Percentiles rank a stretch among this genome's conserved stretches.
phyloP scores from a whole-genome alignment of 2,113 vertebrate species.

The Chaetodon auriga region DNA sequence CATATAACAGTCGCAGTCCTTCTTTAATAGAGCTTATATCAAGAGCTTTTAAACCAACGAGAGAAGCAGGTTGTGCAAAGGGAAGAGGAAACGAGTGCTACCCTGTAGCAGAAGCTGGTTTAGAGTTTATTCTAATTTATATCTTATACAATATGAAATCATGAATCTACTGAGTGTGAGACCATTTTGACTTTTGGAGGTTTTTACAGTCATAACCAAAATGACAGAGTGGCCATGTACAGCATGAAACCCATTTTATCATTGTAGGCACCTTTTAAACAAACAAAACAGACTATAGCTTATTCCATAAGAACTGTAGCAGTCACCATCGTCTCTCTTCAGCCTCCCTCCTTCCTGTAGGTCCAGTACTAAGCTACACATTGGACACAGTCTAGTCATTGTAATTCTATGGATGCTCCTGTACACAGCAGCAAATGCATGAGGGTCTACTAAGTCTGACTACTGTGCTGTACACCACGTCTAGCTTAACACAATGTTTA shows the following conservation, averaged over 20 bases:
- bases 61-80: slow-evolving; percentile 65
- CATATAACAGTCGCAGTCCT: slow-evolving; percentile 68
- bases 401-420: slow-evolving; percentile 30
- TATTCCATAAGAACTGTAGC: slow-evolving; percentile 52
- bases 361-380: slow-evolving; percentile 47
- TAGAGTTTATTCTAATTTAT: slow-evolving; percentile 18
- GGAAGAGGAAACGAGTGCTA: slow-evolving; percentile 42
- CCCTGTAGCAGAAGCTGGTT: slow-evolving; percentile 60
- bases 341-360: background rate
- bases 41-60: slow-evolving; percentile 52
- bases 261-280: slow-evolving; percentile 61
- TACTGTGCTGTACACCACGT: slow-evolving; percentile 29
- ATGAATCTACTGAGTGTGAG: slow-evolving; percentile 5
- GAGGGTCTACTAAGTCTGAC: slow-evolving; percentile 32
- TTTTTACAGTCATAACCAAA: slow-evolving; percentile 17
- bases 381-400: background rate
- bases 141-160: slow-evolving; percentile 21
- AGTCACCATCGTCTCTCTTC: background rate
- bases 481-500: slow-evolving; percentile 26
- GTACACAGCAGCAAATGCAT: slow-evolving; percentile 56
- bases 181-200: slow-evolving; percentile 6
- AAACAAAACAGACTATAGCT: slow-evolving; percentile 58
- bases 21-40: slow-evolving; percentile 62
- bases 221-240: slow-evolving; percentile 14
- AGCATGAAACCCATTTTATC: slow-evolving; percentile 42